Evolutionary conservation across 30 jellyfish, hydroid and myxozoan species (phyloP).

Genomic region (Chironex yamaguchii): DNA sequence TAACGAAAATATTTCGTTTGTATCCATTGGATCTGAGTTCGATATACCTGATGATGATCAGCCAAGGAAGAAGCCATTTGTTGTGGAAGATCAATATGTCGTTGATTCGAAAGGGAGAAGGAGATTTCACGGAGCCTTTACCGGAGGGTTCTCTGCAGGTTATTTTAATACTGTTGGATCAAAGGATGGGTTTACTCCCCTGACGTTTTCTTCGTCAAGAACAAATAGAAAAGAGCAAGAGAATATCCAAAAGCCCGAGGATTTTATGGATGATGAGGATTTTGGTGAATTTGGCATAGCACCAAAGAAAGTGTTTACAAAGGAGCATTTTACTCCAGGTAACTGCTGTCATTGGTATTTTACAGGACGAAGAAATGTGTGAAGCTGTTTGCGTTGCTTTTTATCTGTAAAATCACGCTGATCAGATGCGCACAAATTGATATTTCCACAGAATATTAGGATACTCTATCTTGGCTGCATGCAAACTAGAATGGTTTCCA

Average conservation of each 20-base stretch:
- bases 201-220: conserved; percentile 92
- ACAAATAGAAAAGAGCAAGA: conserved; percentile 57
- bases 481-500: too few species aligned
- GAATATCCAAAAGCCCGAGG: conserved; percentile 79
- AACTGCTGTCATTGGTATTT: neutral
- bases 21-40: conserved; percentile 87
- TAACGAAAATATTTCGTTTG: conserved; percentile 68
- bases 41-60: conserved; percentile 84
- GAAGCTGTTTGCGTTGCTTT: too few species aligned
- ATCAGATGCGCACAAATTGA: too few species aligned
- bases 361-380: too few species aligned
- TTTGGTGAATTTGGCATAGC: conserved; percentile 96
- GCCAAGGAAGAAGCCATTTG: conserved; percentile 66
- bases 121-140: conserved; percentile 99
- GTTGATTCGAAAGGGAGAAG: conserved; percentile 94
- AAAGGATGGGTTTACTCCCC: conserved; percentile 98
- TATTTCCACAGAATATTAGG: too few species aligned
- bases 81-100: conserved; percentile 84
- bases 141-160: conserved; percentile 99
- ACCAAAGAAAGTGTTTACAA: conserved; percentile 79
- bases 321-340: conserved; percentile 46
- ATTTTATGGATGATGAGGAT: conserved; percentile 99
- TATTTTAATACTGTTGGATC: conserved; percentile 95
- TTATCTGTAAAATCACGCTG: too few species aligned
- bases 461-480: too few species aligned